phyloP scores from a whole-genome alignment of 1,140 invertebrate species.

The Drosophila lini region DNA sequence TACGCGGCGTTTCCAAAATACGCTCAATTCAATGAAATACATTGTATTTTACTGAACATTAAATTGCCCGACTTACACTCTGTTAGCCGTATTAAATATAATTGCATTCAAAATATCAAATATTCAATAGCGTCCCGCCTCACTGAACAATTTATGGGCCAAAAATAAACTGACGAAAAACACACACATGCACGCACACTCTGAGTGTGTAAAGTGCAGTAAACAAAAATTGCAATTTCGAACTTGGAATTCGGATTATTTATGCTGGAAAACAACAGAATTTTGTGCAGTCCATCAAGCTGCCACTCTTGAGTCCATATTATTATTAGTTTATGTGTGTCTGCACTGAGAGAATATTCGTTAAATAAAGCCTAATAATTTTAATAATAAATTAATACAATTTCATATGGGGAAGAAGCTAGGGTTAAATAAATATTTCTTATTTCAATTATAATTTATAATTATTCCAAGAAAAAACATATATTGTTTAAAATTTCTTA shows the following conservation, averaged over 20 bases:
- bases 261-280: slow-evolving; percentile 27
- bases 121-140: slow-evolving; percentile 51
- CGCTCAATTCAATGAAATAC: slow-evolving; percentile 6
- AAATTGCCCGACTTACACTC: slow-evolving; percentile 17
- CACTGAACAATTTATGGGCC: slow-evolving; percentile 49
- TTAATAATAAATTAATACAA: neutral
- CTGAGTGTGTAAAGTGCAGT: slow-evolving; percentile 56
- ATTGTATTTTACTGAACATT: slow-evolving; percentile 22
- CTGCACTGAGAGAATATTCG: neutral
- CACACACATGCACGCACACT: slow-evolving; percentile 7
- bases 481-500: too few species aligned
- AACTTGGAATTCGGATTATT: slow-evolving; percentile 28
- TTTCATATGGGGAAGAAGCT: neutral
- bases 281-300: slow-evolving; percentile 14
- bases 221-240: slow-evolving; percentile 45
- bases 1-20: slow-evolving; percentile 19
- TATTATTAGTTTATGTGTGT: slow-evolving; percentile 2
- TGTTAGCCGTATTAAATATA: slow-evolving; percentile 21
- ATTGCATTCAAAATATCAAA: slow-evolving; percentile 55
- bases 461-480: too few species aligned
- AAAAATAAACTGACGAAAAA: slow-evolving; percentile 50
- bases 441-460: too few species aligned
- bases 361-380: neutral
- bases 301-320: neutral
- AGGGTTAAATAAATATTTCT: too few species aligned